phyloP scores from a whole-genome alignment of 2,797 vertebrate species.

The Rhinophrynus dorsalis region DNA sequence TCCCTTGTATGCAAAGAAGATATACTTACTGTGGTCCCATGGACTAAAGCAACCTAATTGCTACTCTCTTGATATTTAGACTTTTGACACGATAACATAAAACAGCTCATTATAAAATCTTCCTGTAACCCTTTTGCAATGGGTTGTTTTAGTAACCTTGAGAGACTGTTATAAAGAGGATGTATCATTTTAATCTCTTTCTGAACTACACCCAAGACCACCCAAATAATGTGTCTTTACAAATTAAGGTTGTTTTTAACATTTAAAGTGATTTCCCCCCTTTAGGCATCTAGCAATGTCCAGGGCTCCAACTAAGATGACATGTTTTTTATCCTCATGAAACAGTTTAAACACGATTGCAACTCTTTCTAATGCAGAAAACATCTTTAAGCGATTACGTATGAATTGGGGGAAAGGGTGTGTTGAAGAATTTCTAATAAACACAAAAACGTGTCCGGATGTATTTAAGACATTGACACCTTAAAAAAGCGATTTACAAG shows the following conservation, averaged over 20 bases:
- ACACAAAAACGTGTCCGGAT: constrained; percentile 9
- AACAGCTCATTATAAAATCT: not conserved
- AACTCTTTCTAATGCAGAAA: not conserved
- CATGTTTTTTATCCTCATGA: not conserved
- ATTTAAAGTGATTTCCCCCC: not conserved
- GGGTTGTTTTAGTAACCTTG: constrained; percentile 13
- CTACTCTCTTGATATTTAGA: constrained; percentile 28
- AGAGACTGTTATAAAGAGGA: constrained; percentile 13
- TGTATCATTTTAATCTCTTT: constrained; percentile 5
- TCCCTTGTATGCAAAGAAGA: no score
- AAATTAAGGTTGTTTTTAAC: constrained; percentile 14
- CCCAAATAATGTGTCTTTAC: constrained; percentile 27
- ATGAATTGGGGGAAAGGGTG: constrained; percentile 6
- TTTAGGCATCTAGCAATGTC: constrained; percentile 6
- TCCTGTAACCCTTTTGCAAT: constrained; percentile 4
- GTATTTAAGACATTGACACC: constrained; percentile 22
- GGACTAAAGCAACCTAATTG: no score
- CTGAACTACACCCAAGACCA: constrained; percentile 24
- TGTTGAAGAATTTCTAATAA: constrained; percentile 7
- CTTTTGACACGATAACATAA: constrained; percentile 29
- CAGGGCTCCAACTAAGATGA: not conserved
- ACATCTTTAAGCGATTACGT: constrained; percentile 32
- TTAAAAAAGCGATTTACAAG: not conserved
- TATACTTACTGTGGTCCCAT: no score
- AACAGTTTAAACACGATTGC: constrained; percentile 2